Evolutionary conservation across 1,140 invertebrate species (phyloP).

Genomic region (Platyscapa corneri): DNA sequence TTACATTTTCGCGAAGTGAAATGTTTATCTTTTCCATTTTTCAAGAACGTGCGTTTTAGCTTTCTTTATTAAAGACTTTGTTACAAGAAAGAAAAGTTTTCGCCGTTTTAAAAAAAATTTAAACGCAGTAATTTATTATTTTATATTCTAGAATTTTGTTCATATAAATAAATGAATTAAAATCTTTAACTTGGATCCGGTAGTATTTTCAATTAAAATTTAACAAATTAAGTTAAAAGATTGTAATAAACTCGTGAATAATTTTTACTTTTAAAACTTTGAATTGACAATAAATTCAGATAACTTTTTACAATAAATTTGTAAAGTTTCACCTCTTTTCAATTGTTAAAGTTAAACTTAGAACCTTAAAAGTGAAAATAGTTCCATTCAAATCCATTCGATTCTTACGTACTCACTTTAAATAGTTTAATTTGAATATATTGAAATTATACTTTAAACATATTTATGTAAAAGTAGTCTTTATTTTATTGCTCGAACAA

Average conservation of each 20-base stretch:
- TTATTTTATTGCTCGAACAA: neutral
- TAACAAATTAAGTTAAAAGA: neutral
- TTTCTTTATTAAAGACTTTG: conserved; percentile 4
- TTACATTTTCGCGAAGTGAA: neutral
- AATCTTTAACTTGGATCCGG: neutral
- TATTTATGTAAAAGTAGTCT: neutral
- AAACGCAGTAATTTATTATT: neutral
- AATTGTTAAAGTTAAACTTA: neutral
- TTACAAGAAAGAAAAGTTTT: neutral
- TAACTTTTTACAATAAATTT: conserved; percentile 12
- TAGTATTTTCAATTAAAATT: neutral
- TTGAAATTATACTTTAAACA: neutral
- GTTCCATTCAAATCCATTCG: neutral
- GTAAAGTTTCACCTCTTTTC: neutral
- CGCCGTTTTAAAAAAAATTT: neutral
- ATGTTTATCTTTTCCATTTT: neutral
- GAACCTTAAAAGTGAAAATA: neutral
- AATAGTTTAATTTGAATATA: neutral
- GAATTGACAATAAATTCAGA: neutral
- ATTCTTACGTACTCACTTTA: neutral
- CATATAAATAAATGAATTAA: neutral
- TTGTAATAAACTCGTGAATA: neutral
- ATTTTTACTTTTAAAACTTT: conserved; percentile 4
- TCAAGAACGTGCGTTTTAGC: neutral
- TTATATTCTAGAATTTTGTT: neutral